Evolutionary conservation across 2,888 invertebrate genomes (phyloP), one percentile per base, ranked within the genome.

Genomic region (Oxycera nigricornis): DNA sequence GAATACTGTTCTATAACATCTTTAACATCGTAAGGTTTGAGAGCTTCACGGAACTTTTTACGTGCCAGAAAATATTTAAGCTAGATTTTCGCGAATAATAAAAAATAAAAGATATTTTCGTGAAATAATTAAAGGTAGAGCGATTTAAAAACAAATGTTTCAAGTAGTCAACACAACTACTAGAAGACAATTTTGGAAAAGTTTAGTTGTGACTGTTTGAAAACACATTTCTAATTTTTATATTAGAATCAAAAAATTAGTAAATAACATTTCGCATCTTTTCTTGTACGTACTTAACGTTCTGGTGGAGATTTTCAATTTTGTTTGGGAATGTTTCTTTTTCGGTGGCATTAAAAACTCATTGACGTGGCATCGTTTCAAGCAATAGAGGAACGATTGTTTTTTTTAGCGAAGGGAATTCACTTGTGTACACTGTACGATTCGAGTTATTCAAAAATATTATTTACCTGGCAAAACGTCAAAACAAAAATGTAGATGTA

Each of bases 1-100:
- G 94, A 94, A 88, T 94, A 95, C 87, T 95, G 95, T 87, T 95
- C 95, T 86, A 95, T 95, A 85, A 95, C 95, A 87, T 95, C 95
- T 89, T 95, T 95, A 83, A 95, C 95, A 88, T 95, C 95, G 87
- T 95, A 95, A 79, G 95, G 95, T 88, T 94, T 93, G 86, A 95
- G 89, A 82, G 94, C 94, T 88, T 95, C 94, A 87, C 93, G 92
- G 90, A 95, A 95, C 88, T 94, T 94, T 88, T 92, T 90, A 86
- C 94, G 90, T 84, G 95, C 93, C 86, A 95, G 92, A 89, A 94
- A 92, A 89, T 94, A 94, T 88, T 93, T 93, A 86, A 95, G 90
- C 91, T 90, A 88, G 6, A 35, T n/a, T 62, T 24, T 11, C 55
- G 20, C 52, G 46, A 46, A 46, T n/a, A 46, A 14, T 46, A 46